Base-by-base conservation (phyloP, 2,888 invertebrate species). In the Gibbula magus region DNA sequence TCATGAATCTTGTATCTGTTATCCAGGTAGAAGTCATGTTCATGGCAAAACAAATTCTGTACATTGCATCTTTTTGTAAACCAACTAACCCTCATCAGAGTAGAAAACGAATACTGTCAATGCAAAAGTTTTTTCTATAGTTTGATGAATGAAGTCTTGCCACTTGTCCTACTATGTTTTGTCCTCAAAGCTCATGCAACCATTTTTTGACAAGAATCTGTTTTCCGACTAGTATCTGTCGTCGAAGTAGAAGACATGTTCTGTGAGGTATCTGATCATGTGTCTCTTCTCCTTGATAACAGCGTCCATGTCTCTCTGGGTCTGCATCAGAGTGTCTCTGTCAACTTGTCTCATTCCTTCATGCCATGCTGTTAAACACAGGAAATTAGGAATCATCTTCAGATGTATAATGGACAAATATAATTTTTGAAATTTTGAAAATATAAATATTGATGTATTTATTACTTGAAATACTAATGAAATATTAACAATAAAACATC, bases 201-300 rank as follows among this genome's bases (percentile, higher is more conserved):
- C 16, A 52, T 52, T 52, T 52, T 52, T 52, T 25, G 61, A 20
- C 2, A 51, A 32, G 51, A 51, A 51, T 18, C 16, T 25, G 22
- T 7, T 5, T 13, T 25, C 3, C n/a, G 35, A 52, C 81, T 67
- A 84, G 67, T 70, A 85, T 75, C 84, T 77, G 70, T 85, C 86
- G 77, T 87, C 85, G 79, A 88, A 90, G 10, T 77, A 80, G 81
- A 89, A 89, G 70, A 86, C 81, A 0, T 86, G 87, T 51, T 89
- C 88, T 18, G 87, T 87, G 74, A 90, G 82, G 75, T 87, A 85
- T 74, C 83, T 61, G 32, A 90, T 88, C 81, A 90, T 85, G 80
- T 90, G 90, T 13, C 87, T 81, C 78, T 88, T 89, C 77, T 90
- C 90, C 29, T 86, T 84, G 39, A 89, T 83, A 16, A 89, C 81